phyloP scores from a whole-genome alignment of 1,140 invertebrate genomes.

The Caerostris extrusa region DNA sequence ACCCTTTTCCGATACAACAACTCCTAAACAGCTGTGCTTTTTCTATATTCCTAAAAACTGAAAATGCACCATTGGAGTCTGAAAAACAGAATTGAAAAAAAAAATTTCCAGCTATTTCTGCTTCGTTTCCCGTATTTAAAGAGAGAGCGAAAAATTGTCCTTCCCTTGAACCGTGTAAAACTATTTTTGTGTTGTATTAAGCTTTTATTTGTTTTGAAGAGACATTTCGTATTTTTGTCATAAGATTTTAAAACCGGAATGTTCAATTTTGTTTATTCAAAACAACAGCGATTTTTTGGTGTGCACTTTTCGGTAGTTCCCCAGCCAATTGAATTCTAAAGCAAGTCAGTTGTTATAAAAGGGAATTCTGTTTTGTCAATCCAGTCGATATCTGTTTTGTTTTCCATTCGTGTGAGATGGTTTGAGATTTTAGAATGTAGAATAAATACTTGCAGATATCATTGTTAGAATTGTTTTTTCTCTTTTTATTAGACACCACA shows the following conservation, averaged over 20 bases:
- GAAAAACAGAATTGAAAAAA: background rate
- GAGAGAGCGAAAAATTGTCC: background rate
- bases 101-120: background rate
- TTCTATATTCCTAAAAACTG: background rate
- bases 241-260: background rate
- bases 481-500: no score
- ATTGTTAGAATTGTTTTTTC: no score
- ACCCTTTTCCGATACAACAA: constrained; percentile 35
- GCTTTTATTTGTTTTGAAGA: constrained; percentile 3
- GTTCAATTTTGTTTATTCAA: background rate
- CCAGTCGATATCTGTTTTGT: no score
- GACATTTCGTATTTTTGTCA: background rate
- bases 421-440: no score
- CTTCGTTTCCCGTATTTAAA: constrained; percentile 5
- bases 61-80: background rate
- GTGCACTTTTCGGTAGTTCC: no score
- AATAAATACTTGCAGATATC: no score
- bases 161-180: constrained; percentile 1
- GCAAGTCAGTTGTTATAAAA: no score
- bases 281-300: no score
- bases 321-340: no score
- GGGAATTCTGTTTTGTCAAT: no score
- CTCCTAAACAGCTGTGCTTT: constrained; percentile 9
- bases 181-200: constrained; percentile 29
- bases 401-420: no score